Base-by-base conservation (phyloP, 2,888 invertebrate species). In the Diaphora mendica region DNA sequence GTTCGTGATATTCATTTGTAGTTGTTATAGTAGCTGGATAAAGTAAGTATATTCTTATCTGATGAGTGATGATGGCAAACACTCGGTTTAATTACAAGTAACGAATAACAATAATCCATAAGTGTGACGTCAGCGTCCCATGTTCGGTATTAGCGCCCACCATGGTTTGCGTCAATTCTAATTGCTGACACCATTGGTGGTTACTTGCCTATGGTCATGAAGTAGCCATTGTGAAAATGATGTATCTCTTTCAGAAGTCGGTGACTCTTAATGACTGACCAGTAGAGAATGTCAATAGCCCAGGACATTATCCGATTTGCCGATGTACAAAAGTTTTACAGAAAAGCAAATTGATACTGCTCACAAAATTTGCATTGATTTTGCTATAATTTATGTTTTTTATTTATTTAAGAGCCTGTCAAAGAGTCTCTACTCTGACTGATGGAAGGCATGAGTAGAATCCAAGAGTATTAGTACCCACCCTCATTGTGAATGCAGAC, bases 81-180 rank as follows among this genome's bases (percentile, higher is more conserved):
- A 64, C 69, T 35, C 51, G 55, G 51, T 72, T 75, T 77, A 80
- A 76, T 82, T 74, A 77, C 71, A 66, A 70, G 48, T 68, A 66
- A 75, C 59, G 75, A 72, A 66, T 59, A 73, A 86, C 86, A 86
- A 87, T 84, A 77, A 81, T 81, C 84, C 83, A 85, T 85, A 81
- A 82, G 26, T 67, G 39, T 79, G 75, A 80, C 87, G 88, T 86
- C 84, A 86, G 71, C 72, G 51, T 67, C 59, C 85, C 85, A 79
- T 84, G 66, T 81, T 75, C 74, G 82, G 85, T 72, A 76, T 72
- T 78, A 79, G 78, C 71, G 73, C 72, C 80, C 77, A 73, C 69
- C 39, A 59, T 62, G 71, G 77, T 76, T 82, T 87, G 85, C 88
- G 88, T 88, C 88, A 88, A 79, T 83, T 82, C 42, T 85, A 83